Conservation (phyloP, 2,888 invertebrate genomes). For the Heliconius ismenius region DNA sequence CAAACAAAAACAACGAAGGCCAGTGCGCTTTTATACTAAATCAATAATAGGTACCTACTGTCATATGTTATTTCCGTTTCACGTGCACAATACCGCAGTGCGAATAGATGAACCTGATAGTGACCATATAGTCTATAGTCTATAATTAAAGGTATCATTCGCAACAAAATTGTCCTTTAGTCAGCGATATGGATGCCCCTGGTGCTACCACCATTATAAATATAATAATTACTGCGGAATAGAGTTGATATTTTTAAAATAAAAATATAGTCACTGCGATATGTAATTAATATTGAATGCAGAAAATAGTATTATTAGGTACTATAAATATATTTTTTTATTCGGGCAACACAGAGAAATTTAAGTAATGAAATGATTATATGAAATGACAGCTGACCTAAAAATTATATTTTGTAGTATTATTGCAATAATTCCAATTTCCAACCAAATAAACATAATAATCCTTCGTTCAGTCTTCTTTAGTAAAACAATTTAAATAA, state of each 20-base stretch:
- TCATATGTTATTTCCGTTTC: constrained; percentile 68
- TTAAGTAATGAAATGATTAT: no score
- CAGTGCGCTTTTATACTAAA: constrained; percentile 64
- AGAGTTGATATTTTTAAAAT: background rate
- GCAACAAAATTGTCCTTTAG: constrained; percentile 65
- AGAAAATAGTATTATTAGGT: background rate
- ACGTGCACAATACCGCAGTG: constrained; percentile 55
- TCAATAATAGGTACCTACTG: constrained; percentile 62
- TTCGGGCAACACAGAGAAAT: no score
- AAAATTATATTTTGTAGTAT: no score
- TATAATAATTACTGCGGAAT: background rate
- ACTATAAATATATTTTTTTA: no score
- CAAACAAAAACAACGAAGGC: no score
- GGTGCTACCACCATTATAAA: background rate
- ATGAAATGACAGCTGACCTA: no score
- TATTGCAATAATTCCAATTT: no score
- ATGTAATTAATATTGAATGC: background rate
- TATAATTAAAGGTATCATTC: constrained; percentile 79
- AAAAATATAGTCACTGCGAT: background rate
- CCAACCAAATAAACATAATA: background rate
- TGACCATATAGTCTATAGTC: constrained; percentile 60
- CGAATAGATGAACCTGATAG: constrained; percentile 72
- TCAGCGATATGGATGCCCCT: constrained; percentile 13
- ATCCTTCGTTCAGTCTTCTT: background rate
- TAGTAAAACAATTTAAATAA: background rate